Evolutionary conservation across 2,113 vertebrate species (phyloP), one percentile per base, ranked within the genome.

Genomic region (Aptenodytes forsteri): DNA sequence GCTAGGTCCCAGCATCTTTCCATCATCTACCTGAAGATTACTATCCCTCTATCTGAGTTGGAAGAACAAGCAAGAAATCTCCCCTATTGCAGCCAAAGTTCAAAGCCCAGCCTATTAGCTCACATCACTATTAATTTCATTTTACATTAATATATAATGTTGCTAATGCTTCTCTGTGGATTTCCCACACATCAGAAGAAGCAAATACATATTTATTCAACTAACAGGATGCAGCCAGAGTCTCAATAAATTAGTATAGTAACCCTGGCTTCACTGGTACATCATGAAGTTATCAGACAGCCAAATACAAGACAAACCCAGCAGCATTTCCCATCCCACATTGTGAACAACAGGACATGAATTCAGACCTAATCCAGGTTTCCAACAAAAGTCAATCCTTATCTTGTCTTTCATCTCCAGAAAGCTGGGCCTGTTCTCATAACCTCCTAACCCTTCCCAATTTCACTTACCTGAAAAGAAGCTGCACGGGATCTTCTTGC

Each of bases 81-180:
- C 76, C 71, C 54, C 50, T 26, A 1, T 4, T 83, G 56, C 75
- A 80, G 56, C 11, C 62, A 90, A 94, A 87, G 91, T 94, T 84
- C 91, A 97, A 91, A 96, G 66, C 78, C 30, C 61, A 88, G 71
- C 36, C 71, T 83, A 54, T 93, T 95, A 92, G 67, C 62, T 92
- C 88, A 61, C 42, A 94, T 95, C 84, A 71, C 70, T 85, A 58
- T 11, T 83, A 36, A 93, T 94, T 95, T 93, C 11, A 54, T 92
- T 93, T 97, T 65, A 83, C 87, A 97, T 97, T 97, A 96, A 94
- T 93, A 96, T 56, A 86, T 97, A 94, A 95, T 70, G 86, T 42
- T 75, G n/a, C 66, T 96, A 97, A 97, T 92, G 78, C 32, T 95
- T 83, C 96, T 97, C 97, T 86, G 62, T 93, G 95, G 95, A 92